phyloP scores from a whole-genome alignment of 2,888 invertebrate genomes.

The Rhyacophila evoluta region DNA sequence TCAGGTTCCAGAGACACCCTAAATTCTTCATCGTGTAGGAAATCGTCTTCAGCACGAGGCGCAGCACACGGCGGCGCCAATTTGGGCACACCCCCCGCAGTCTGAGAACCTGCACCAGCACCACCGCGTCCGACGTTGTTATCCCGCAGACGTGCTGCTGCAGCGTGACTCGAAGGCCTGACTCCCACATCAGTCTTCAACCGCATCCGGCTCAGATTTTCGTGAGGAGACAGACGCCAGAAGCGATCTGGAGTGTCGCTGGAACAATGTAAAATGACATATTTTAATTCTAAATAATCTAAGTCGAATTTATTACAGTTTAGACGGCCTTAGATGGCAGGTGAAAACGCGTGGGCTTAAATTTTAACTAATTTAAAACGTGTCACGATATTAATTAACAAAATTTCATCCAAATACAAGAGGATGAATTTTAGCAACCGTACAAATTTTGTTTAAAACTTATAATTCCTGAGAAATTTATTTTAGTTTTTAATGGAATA shows the following conservation, averaged over 20 bases:
- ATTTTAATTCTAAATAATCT: no score
- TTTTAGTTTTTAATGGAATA: no score
- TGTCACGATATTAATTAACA: no score
- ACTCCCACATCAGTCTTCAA: constrained; percentile 72
- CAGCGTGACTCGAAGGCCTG: constrained; percentile 70
- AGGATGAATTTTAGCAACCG: no score
- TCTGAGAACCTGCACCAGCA: constrained; percentile 26
- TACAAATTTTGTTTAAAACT: no score
- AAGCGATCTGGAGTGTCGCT: constrained; percentile 62
- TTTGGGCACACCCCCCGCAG: constrained; percentile 26
- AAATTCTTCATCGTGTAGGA: constrained; percentile 50
- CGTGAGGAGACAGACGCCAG: constrained; percentile 74
- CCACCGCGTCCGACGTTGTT: constrained; percentile 65
- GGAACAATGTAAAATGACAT: no score
- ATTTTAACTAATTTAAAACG: no score
- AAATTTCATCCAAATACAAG: no score
- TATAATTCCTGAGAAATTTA: no score
- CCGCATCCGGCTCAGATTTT: constrained; percentile 74
- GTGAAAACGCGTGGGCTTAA: no score
- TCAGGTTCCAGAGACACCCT: constrained; percentile 50
- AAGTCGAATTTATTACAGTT: no score
- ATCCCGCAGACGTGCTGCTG: constrained; percentile 73
- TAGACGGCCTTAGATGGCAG: no score
- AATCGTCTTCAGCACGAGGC: constrained; percentile 45
- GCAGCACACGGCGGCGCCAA: constrained; percentile 44